Base-by-base conservation (phyloP, 2,113 vertebrate genomes). In the Balaeniceps rex region DNA sequence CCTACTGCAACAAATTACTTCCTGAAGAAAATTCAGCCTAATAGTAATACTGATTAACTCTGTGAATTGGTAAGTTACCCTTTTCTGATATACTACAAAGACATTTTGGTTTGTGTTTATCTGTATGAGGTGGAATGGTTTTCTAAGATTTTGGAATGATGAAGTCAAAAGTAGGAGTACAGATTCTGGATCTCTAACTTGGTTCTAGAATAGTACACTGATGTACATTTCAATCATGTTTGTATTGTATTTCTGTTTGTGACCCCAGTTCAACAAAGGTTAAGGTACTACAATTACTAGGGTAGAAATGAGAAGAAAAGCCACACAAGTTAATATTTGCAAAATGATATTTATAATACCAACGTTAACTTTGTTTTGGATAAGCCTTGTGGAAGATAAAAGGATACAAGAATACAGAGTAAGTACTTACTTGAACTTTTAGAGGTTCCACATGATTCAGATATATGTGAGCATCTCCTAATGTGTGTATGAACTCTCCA, bases 401-500 rank as follows among this genome's bases (percentile, higher is more conserved):
- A 91, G 14, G 8, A 71, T 5, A 34, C 9, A 69, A 65, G 51
- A 70, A 65, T 38, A 75, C 16, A 77, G 34, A 90, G 0, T 8
- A 70, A 79, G 29, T 33, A 94, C 97, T 91, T 95, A 99, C 99
- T 98, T 99, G 99, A 63, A 94, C 96, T 98, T 99, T 98, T 15
- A 99, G 98, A 12, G 99, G 98, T 89, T 99, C 99, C 5, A 99
- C 95, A 63, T 99, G 99, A 96, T 99, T 99, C 92, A 98, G 63
- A 96, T 99, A 99, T 96, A 99, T 66, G 93, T 99, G 99, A 80
- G 99, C 99, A 80, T 99, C 99, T 91, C 99, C 99, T 95, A 99
- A 95, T 1, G 99, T 99, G 87, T 99, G 99, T 90, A 99, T 97
- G 82, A 99, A 99, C 87, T 99, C 99, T 49, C 99, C 99, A 92